phyloP scores from a whole-genome alignment of 1,140 invertebrate genomes.

The Calliphora vicina region DNA sequence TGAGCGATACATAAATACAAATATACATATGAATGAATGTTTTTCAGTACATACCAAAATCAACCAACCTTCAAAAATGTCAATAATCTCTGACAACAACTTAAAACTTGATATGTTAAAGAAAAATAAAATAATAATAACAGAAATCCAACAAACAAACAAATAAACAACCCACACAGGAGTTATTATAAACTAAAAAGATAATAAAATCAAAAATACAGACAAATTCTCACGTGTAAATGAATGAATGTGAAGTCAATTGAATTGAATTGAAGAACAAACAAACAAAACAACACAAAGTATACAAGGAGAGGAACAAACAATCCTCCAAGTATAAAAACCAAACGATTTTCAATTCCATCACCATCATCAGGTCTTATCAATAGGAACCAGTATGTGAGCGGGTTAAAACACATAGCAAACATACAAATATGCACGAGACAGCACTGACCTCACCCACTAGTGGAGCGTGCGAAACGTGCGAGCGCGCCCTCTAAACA shows the following conservation, averaged over 20 bases:
- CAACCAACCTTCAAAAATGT: constrained; percentile 16
- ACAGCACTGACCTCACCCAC: constrained; percentile 35
- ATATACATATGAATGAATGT: too few relatives aligned
- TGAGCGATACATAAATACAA: too few relatives aligned
- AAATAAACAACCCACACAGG: background rate
- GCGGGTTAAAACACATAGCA: background rate
- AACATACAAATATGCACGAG: background rate
- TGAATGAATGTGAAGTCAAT: too few relatives aligned
- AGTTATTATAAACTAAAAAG: background rate
- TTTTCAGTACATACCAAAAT: too few relatives aligned
- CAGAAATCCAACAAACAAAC: too few relatives aligned
- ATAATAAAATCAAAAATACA: background rate
- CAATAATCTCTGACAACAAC: constrained; percentile 17
- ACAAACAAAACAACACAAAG: too few relatives aligned
- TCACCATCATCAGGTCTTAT: background rate
- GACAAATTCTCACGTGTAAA: too few relatives aligned
- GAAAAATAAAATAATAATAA: background rate
- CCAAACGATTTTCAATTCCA: background rate
- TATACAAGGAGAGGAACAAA: too few relatives aligned
- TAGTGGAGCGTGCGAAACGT: constrained; percentile 27
- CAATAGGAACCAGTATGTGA: background rate
- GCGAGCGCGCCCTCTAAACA: background rate
- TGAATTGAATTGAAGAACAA: background rate
- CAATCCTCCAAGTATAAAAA: background rate
- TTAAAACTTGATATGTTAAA: background rate